Conservation (phyloP, 1,140 invertebrate genomes). For the Archivesica marissinica region DNA sequence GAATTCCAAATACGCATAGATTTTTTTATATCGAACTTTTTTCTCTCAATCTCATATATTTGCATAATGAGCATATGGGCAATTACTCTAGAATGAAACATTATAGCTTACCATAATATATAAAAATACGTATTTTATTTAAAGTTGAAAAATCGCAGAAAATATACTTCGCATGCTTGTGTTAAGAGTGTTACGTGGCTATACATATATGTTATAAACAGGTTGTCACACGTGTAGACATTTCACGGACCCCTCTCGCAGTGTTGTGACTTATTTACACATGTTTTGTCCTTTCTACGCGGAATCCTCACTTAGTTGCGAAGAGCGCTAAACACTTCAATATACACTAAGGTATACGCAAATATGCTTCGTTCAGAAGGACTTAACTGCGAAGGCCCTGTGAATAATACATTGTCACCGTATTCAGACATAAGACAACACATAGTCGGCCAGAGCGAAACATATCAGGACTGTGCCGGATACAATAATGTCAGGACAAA, state of each 20-base stretch:
- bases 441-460: not conserved
- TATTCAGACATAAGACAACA: slow-evolving; percentile 30
- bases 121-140: not conserved
- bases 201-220: slow-evolving; percentile 55
- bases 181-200: not conserved
- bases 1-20: slow-evolving; percentile 21
- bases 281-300: slow-evolving; percentile 49
- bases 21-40: slow-evolving; percentile 17
- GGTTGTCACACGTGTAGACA: not conserved
- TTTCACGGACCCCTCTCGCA: slow-evolving; percentile 32
- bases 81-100: no score
- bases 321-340: slow-evolving; percentile 52
- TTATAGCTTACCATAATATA: not conserved
- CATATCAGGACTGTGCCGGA: slow-evolving; percentile 10
- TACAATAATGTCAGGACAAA: not conserved
- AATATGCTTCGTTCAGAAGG: slow-evolving; percentile 57
- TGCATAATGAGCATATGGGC: not conserved
- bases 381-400: slow-evolving; percentile 52
- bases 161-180: not conserved
- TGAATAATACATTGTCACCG: slow-evolving; percentile 60
- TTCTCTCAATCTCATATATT: not conserved
- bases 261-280: slow-evolving; percentile 56
- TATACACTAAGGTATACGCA: slow-evolving; percentile 9
- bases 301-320: slow-evolving; percentile 14
- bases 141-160: not conserved